A percentile compares a stretch with the other conserved stretches of the same genome.
These are phyloP conservation scores for Tipula unca DNA, from an alignment of 2,888 invertebrate species.

Conservation along the genomic window DNA sequence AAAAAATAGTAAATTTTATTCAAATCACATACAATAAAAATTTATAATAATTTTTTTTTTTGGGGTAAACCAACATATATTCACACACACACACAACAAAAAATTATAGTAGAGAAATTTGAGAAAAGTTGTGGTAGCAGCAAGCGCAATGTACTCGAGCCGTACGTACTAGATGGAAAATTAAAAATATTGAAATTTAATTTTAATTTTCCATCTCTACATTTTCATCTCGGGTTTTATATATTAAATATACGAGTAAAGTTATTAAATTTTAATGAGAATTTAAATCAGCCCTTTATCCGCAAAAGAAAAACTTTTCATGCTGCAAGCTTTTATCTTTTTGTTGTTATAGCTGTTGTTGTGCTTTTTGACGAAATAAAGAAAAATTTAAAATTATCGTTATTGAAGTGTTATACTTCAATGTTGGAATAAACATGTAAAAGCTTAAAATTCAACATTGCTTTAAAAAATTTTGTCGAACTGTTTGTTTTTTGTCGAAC, in stretches of 20 bases:
- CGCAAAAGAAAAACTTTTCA: neutral
- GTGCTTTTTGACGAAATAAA: neutral
- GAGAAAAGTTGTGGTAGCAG: neutral
- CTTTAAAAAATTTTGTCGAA: too few species aligned
- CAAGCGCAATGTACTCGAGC: neutral
- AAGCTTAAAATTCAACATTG: neutral
- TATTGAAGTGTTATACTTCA: neutral
- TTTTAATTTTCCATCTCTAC: neutral
- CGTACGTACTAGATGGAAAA: neutral
- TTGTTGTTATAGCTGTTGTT: neutral
- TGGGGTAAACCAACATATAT: neutral
- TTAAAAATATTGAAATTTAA: neutral
- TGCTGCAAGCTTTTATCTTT: neutral
- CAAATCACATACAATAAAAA: conserved; percentile 14
- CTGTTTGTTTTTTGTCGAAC: too few species aligned
- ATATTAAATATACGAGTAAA: neutral
- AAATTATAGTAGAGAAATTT: neutral
- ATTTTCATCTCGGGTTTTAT: neutral
- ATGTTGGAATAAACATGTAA: neutral
- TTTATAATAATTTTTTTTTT: neutral
- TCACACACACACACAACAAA: neutral
- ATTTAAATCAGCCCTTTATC: neutral
- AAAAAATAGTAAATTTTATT: neutral
- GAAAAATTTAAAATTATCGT: too few species aligned
- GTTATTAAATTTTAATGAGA: conserved; percentile 14